phyloP scores from a whole-genome alignment of 2,888 invertebrate species.

The Leptodirus hochenwartii region DNA sequence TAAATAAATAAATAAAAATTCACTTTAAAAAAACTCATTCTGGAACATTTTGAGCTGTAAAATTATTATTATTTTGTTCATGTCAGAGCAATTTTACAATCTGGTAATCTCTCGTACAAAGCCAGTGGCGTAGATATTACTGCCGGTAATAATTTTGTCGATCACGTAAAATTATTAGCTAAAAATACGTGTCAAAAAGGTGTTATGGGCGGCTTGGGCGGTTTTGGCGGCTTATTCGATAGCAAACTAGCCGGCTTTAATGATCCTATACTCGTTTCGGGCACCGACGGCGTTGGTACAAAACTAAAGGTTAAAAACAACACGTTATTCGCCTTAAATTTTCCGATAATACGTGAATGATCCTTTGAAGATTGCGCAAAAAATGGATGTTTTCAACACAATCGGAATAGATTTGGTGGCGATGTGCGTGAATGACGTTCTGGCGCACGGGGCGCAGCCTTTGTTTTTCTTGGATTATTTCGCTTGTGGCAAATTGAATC shows the following conservation, averaged over 20 bases:
- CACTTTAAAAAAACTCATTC: slow-evolving; percentile 1
- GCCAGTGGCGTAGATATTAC: slow-evolving; percentile 85
- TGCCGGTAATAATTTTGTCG: slow-evolving; percentile 76
- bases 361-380: slow-evolving; percentile 55
- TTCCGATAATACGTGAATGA: background rate
- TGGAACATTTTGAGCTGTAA: background rate
- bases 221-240: slow-evolving; percentile 89
- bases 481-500: slow-evolving; percentile 74
- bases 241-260: slow-evolving; percentile 48
- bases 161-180: slow-evolving; percentile 64
- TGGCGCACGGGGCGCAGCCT: slow-evolving; percentile 91
- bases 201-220: slow-evolving; percentile 68
- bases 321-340: background rate
- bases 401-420: slow-evolving; percentile 93
- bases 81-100: slow-evolving; percentile 31
- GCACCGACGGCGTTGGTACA: slow-evolving; percentile 93
- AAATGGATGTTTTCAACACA: slow-evolving; percentile 55
- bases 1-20: slow-evolving; percentile 1
- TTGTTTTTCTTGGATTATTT: slow-evolving; percentile 95
- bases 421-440: slow-evolving; percentile 94
- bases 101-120: slow-evolving; percentile 65
- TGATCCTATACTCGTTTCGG: slow-evolving; percentile 80
- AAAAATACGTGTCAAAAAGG: slow-evolving; percentile 62
- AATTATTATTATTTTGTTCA: slow-evolving; percentile 2
- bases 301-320: slow-evolving; percentile 60